Evolutionary conservation across 2,797 vertebrate genomes (phyloP).

Genomic region (Australoheros facetus): DNA sequence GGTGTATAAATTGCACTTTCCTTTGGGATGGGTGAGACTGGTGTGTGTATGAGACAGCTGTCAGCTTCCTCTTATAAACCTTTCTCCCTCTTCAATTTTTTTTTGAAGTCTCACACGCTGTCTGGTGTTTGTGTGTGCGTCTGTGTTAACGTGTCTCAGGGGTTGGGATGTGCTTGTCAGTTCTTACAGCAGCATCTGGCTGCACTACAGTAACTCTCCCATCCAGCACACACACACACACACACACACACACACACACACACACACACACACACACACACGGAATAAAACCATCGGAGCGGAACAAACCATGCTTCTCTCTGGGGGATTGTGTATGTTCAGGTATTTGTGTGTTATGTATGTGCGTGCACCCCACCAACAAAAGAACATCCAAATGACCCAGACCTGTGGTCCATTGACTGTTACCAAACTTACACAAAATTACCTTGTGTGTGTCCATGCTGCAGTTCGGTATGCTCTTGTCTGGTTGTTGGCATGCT

Average conservation of each 20-base stretch:
- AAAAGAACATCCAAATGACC: background rate
- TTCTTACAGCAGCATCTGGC: constrained; percentile 39
- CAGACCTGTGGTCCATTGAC: background rate
- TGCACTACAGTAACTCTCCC: constrained; percentile 31
- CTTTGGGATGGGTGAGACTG: constrained; percentile 47
- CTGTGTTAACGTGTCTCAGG: constrained; percentile 30
- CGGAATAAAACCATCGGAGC: constrained; percentile 11
- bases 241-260: background rate
- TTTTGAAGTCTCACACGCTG: constrained; percentile 3
- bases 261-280: background rate
- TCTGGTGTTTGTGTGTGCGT: constrained; percentile 19
- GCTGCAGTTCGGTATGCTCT: background rate
- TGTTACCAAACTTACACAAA: constrained; percentile 5
- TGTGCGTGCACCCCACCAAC: background rate
- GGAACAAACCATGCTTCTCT: constrained; percentile 15
- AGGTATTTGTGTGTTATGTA: background rate
- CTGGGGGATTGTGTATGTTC: background rate
- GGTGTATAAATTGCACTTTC: constrained; percentile 61
- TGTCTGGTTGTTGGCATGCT: background rate
- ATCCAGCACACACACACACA: constrained; percentile 4
- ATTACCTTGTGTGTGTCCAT: constrained; percentile 1
- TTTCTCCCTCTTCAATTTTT: constrained; percentile 10
- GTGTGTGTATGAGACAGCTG: constrained; percentile 55
- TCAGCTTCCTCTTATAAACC: constrained; percentile 43
- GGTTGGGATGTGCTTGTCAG: constrained; percentile 34